Percentiles rank a stretch among this genome's conserved stretches.
Evolutionary conservation across 2,113 vertebrate genomes (phyloP).

Genomic region (Oceanodroma tethys): DNA sequence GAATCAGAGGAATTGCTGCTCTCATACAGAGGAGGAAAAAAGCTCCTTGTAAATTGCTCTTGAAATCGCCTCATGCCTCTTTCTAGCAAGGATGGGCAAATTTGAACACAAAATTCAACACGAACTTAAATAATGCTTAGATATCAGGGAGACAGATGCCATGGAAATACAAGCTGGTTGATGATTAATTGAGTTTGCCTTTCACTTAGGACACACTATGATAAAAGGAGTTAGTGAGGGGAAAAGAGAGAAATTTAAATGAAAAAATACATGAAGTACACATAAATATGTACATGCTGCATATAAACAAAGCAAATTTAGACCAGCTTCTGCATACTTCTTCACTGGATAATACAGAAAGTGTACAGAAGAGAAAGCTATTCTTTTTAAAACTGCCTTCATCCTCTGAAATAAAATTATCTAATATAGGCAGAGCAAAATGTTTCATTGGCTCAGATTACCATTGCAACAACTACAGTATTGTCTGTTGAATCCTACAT

Average conservation of each 20-base stretch:
- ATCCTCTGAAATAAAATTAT: background rate
- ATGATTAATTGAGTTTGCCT: conserved; percentile 58
- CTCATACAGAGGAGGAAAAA: conserved; percentile 45
- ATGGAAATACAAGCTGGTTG: background rate
- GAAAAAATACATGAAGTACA: background rate
- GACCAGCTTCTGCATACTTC: background rate
- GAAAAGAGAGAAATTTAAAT: conserved; percentile 42
- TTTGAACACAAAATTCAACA: conserved; percentile 18
- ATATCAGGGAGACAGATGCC: conserved; percentile 33
- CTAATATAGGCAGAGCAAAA: background rate
- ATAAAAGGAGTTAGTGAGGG: conserved; percentile 35
- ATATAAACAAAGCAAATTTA: conserved; percentile 39
- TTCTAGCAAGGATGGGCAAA: conserved; percentile 22
- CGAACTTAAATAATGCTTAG: conserved; percentile 50
- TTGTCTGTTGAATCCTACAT: background rate
- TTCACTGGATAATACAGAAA: background rate
- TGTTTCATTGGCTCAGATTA: background rate
- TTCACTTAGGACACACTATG: conserved; percentile 31
- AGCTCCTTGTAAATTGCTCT: conserved; percentile 51
- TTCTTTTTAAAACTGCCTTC: background rate
- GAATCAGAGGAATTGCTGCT: conserved; percentile 66
- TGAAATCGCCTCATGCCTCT: conserved; percentile 26
- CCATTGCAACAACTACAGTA: background rate
- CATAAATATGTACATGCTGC: conserved; percentile 32
- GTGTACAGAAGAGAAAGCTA: background rate